Conservation (phyloP, 2,113 vertebrate species). For the Lycaon pictus region DNA sequence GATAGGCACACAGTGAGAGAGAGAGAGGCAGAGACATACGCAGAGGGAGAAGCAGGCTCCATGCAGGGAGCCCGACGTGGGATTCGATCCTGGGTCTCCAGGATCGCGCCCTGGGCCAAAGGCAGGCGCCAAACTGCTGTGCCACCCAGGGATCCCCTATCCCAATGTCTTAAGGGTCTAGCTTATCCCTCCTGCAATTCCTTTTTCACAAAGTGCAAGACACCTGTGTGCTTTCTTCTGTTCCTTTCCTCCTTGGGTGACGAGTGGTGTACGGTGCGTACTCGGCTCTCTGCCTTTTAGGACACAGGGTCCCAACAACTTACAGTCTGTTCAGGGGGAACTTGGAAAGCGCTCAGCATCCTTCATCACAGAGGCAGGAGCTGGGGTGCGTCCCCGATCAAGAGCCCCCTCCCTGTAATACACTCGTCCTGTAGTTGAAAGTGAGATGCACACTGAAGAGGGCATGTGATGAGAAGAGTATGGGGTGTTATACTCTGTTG, state of each 20-base stretch:
- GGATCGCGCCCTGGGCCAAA: no score
- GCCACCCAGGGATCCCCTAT: no score
- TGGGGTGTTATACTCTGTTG: no score
- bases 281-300: not conserved
- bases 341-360: not conserved
- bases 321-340: not conserved
- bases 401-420: not conserved
- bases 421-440: not conserved
- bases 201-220: not conserved
- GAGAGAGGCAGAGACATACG: no score
- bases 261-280: not conserved
- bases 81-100: no score
- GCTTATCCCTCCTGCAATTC: not conserved
- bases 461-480: no score
- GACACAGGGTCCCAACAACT: not conserved
- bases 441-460: no score
- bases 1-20: no score
- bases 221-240: not conserved
- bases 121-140: no score
- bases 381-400: not conserved
- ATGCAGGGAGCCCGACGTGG: no score
- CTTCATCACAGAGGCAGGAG: not conserved
- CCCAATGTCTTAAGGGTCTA: not conserved
- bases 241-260: not conserved
- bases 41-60: no score